Evolutionary conservation across 2,113 vertebrate genomes (phyloP).

Genomic region (Smithornis capensis): DNA sequence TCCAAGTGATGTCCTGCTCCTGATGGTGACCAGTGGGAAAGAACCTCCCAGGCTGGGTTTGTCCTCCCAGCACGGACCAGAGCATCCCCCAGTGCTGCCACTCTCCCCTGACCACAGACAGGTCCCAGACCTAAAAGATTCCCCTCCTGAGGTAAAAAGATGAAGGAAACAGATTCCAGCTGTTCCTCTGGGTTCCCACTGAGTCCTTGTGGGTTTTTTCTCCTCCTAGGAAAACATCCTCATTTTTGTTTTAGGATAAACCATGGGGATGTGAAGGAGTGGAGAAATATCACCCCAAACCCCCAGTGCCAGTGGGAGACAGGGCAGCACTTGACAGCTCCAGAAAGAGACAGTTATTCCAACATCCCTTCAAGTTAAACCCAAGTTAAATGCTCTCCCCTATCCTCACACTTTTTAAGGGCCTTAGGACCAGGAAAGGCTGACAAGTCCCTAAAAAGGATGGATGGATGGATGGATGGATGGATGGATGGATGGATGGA

Average conservation of each 20-base stretch:
- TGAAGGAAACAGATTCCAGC: neutral
- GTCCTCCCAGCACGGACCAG: neutral
- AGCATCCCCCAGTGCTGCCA: neutral
- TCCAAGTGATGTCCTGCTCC: neutral
- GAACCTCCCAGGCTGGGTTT: neutral
- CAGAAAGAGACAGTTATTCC: neutral
- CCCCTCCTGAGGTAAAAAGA: neutral
- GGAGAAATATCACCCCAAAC: neutral
- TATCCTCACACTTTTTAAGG: neutral
- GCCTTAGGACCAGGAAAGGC: neutral
- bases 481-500: too few relatives aligned
- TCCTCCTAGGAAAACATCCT: neutral
- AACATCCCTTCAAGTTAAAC: neutral
- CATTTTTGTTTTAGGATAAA: neutral
- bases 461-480: too few relatives aligned
- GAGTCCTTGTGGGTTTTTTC: neutral
- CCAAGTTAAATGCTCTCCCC: neutral
- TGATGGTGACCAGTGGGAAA: neutral
- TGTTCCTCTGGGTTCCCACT: rapidly evolving
- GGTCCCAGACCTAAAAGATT: neutral
- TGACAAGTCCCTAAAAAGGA: neutral
- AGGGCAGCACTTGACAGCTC: neutral
- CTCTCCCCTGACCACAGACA: neutral
- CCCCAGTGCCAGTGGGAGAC: neutral
- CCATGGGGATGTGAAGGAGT: neutral